A percentile compares a stretch with the other conserved stretches of the same genome.
Conservation (phyloP, 1,140 invertebrate species). For the Penaeus indicus region DNA sequence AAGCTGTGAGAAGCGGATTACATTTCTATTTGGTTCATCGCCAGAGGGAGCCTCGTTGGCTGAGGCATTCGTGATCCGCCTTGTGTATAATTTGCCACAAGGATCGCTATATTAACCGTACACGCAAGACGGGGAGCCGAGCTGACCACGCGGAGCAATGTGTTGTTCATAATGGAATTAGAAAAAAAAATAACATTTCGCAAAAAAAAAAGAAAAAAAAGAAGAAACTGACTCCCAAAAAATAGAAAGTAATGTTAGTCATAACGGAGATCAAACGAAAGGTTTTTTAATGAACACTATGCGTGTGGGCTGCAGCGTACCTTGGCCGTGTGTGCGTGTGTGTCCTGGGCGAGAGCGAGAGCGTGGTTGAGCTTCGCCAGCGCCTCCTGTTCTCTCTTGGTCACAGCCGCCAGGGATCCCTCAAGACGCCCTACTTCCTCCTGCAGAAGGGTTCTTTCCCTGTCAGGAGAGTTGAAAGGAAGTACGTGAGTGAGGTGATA, state of each 20-base stretch:
- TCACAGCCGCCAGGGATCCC: conserved; percentile 16
- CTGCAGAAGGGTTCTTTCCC: conserved; percentile 36
- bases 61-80: too few species aligned
- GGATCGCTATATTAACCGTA: too few species aligned
- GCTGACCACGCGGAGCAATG: too few species aligned
- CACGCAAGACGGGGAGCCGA: too few species aligned
- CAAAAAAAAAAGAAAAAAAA: too few species aligned
- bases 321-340: conserved; percentile 42
- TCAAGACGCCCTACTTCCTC: conserved; percentile 30
- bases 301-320: background rate
- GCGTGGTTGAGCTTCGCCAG: conserved; percentile 31
- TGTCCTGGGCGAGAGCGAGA: conserved; percentile 48
- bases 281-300: background rate
- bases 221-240: too few species aligned
- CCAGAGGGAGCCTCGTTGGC: too few species aligned
- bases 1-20: too few species aligned
- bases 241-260: background rate
- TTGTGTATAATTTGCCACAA: too few species aligned
- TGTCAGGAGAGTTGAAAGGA: background rate
- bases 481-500: background rate
- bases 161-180: too few species aligned
- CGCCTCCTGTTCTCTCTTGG: conserved; percentile 36
- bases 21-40: too few species aligned
- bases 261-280: background rate
- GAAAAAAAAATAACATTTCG: too few species aligned